A percentile compares a stretch with the other conserved stretches of the same genome.
These are phyloP conservation scores for Spatula clypeata DNA, from an alignment of 2,797 vertebrate genomes.

Conservation along the genomic window DNA sequence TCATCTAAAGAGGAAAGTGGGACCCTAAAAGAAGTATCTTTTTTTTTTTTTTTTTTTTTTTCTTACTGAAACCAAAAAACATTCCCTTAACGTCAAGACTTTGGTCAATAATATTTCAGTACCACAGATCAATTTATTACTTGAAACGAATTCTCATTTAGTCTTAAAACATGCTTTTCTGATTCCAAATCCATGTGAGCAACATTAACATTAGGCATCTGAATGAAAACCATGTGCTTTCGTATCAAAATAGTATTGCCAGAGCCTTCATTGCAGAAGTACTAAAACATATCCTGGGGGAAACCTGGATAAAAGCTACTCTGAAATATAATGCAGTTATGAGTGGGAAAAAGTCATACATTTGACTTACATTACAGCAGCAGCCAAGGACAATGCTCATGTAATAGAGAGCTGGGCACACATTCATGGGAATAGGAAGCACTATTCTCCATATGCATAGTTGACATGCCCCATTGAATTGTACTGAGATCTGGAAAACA, in stretches of 20 bases:
- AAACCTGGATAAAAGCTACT: neutral
- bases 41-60: too few species aligned
- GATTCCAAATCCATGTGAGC: neutral
- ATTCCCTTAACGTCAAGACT: neutral
- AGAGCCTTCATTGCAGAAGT: neutral
- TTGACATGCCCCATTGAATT: neutral
- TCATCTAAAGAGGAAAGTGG: neutral
- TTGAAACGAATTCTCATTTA: slow-evolving; percentile 15
- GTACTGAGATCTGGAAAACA: neutral
- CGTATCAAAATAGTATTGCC: neutral
- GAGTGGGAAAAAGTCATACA: neutral
- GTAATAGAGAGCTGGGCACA: neutral
- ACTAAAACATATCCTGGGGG: neutral
- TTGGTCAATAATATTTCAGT: neutral
- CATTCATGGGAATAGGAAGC: neutral
- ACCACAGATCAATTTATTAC: neutral
- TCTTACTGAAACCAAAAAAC: neutral
- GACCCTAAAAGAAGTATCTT: neutral
- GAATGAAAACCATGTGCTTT: slow-evolving; percentile 5
- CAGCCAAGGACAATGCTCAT: neutral
- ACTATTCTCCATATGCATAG: neutral
- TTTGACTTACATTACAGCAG: neutral
- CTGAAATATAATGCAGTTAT: neutral
- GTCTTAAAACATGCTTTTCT: neutral
- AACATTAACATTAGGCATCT: neutral